These are phyloP conservation scores for Prionace glauca DNA, from an alignment of 2,797 vertebrate genomes.

Conservation along the genomic window DNA sequence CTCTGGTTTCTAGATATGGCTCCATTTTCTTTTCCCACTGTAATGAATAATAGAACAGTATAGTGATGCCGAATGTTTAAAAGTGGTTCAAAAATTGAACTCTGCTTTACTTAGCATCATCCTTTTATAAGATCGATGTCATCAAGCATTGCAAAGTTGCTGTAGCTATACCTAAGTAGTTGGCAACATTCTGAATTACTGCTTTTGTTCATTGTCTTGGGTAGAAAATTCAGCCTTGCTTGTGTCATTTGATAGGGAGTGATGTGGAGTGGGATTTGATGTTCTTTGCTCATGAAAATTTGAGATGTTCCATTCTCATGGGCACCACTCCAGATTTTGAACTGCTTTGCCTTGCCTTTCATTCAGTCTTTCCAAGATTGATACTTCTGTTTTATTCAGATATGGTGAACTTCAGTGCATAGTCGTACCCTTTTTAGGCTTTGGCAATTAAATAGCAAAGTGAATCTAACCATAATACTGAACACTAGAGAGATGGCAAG, in stretches of 20 bases:
- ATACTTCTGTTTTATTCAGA: background rate
- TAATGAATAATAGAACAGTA: background rate
- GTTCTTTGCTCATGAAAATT: too few species aligned
- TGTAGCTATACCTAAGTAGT: background rate
- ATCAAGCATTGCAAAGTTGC: background rate
- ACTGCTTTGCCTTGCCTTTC: background rate
- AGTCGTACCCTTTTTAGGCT: too few species aligned
- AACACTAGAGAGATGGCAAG: background rate
- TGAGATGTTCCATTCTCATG: conserved; percentile 43
- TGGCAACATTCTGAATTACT: background rate
- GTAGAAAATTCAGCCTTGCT: background rate
- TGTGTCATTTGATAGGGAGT: background rate
- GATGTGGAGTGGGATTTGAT: too few species aligned
- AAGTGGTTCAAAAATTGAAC: background rate
- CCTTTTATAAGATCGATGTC: background rate
- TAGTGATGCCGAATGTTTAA: background rate
- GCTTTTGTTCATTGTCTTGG: background rate
- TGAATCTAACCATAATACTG: background rate
- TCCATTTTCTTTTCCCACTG: background rate
- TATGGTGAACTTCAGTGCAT: background rate
- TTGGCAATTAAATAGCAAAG: background rate
- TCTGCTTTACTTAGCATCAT: too few species aligned
- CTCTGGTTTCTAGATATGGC: background rate
- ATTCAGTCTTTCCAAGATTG: background rate
- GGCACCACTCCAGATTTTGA: conserved; percentile 39